Base-by-base conservation (phyloP, 2,113 vertebrate genomes). In the Eleginops maclovinus region DNA sequence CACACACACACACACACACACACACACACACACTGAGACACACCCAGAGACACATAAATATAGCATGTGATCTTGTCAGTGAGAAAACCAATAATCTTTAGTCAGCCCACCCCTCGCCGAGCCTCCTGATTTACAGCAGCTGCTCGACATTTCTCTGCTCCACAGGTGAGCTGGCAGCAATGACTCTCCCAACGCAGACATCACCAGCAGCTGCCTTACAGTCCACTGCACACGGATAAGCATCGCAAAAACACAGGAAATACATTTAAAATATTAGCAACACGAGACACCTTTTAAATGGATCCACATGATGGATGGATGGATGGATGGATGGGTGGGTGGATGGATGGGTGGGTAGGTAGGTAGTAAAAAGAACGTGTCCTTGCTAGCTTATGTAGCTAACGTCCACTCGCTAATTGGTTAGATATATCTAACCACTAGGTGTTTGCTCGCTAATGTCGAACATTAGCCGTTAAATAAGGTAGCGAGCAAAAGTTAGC, bases 101-200 rank as follows among this genome's bases (percentile, higher is more conserved):
- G 59, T 10, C 13, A 41, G 69, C 71, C 47, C 83, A 81, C 87
- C 47, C 70, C 10, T 6, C 40, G 41, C 83, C 28, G 68, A n/a
- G n/a, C n/a, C n/a, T n/a, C n/a, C 62, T 84, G 81, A 91, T 73
- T 86, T 81, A 84, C 79, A 74, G 81, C 87, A 64, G 81, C 83
- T 83, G 84, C 46, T 43, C 69, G 71, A 69, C 76, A 47, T 70
- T 81, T 69, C 75, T 71, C 81, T 53, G 74, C 84, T 84, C 87
- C 69, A 64, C 74, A 80, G 81, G 83, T 87, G 75, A 84, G 58
- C 64, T 47, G 80, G 79, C 2, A 64, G 62, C 12, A 15, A 7
- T 4, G 41, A 67, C 65, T 70, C 49, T 0, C 60, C 53, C 53
- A 54, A 79, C 15, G 60, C 44, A 81, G 64, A 79, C 72, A 46